These are phyloP conservation scores for Grallaria varia DNA, from an alignment of 2,113 vertebrate genomes.

Conservation along the genomic window DNA sequence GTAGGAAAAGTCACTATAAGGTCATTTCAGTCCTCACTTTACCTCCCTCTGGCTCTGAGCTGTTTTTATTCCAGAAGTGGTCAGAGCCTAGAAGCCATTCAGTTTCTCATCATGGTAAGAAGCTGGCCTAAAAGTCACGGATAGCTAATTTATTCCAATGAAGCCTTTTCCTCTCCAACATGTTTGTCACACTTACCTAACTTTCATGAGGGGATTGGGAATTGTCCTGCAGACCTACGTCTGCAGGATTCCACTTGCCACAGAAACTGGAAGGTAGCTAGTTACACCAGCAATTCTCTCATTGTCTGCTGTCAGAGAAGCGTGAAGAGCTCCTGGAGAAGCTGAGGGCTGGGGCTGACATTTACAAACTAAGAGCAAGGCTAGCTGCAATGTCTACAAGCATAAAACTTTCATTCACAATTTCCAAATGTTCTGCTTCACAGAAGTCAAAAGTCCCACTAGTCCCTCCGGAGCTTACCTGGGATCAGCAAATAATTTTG, in stretches of 20 bases:
- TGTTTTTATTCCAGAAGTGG: not conserved
- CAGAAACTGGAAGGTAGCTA: not conserved
- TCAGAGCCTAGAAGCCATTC: not conserved
- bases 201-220: not conserved
- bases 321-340: not conserved
- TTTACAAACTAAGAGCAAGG: not conserved
- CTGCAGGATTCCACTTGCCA: not conserved
- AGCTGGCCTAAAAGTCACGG: not conserved
- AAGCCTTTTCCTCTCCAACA: not conserved
- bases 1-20: not conserved
- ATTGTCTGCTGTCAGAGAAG: not conserved
- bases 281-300: not conserved
- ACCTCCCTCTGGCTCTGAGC: not conserved
- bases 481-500: conserved; percentile 3
- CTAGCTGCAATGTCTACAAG: not conserved
- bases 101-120: not conserved
- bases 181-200: not conserved
- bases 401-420: not conserved
- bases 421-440: conserved; percentile 34
- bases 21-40: not conserved
- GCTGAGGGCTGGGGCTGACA: not conserved
- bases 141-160: not conserved
- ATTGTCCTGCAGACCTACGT: not conserved
- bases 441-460: not conserved
- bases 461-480: not conserved